Evolutionary conservation across 2,888 invertebrate species (phyloP).

Genomic region (Autographa pulchrina): DNA sequence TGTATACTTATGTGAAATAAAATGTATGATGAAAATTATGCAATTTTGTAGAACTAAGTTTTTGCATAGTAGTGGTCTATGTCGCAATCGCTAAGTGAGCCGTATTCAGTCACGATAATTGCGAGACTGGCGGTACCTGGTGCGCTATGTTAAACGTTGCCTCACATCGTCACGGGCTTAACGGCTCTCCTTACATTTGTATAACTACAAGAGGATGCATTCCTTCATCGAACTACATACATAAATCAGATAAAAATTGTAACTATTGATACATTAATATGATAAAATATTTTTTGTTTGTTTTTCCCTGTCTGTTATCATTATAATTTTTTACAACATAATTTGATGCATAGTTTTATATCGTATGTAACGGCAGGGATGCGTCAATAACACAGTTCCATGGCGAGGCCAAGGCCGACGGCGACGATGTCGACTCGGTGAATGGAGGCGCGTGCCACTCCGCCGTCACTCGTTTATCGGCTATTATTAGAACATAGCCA

Average conservation of each 20-base stretch:
- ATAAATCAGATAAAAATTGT: not conserved
- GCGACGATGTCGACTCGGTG: constrained; percentile 72
- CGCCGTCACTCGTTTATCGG: constrained; percentile 71
- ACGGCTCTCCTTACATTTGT: constrained; percentile 33
- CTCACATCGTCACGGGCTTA: constrained; percentile 58
- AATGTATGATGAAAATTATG: constrained; percentile 29
- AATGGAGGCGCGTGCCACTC: constrained; percentile 83
- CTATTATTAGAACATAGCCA: constrained; percentile 81
- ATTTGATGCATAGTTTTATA: constrained; percentile 40
- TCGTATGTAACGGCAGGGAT: constrained; percentile 63
- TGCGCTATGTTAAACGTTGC: constrained; percentile 69
- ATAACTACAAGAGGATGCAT: constrained; percentile 6
- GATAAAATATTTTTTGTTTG: constrained; percentile 31
- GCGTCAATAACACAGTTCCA: constrained; percentile 78
- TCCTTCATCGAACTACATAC: not conserved
- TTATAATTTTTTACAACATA: constrained; percentile 8
- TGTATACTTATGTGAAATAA: not conserved
- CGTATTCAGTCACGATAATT: constrained; percentile 73
- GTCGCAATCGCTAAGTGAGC: constrained; percentile 70
- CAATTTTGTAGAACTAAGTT: constrained; percentile 42
- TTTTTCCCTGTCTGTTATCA: constrained; percentile 7
- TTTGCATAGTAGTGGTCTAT: constrained; percentile 60
- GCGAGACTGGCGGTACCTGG: constrained; percentile 73
- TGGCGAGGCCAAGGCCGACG: constrained; percentile 79
- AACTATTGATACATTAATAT: constrained; percentile 9